Base-by-base conservation (phyloP, 2,888 invertebrate species). In the Bombylius major region DNA sequence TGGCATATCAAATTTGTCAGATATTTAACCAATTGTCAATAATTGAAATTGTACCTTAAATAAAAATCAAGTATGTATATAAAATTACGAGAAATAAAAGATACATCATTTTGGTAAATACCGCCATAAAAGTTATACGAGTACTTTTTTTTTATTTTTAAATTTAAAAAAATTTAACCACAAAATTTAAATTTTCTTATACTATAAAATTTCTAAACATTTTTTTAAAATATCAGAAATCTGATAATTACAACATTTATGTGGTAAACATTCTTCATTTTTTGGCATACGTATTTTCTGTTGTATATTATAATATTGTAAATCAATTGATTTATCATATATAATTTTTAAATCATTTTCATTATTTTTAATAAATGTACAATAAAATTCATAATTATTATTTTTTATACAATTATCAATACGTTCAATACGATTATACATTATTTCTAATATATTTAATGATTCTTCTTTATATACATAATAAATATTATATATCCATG, bases 231-330 rank as follows among this genome's bases (percentile, higher is more conserved):
- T 32, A 49, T 3, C 8, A 1, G 44, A 4, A 44, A 54, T 54
- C 14, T 49, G 14, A 44, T 23, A 44, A 4, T 44, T 50, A 6
- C 49, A 50, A 50, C 49, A 54, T 31, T 36, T 50, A 23, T 33
- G 33, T 14, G 49, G 49, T 13, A 54, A 44, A 31, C 50, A 33
- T 13, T 13, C 45, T 45, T 49, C 44, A 42, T 34, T 14, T 23
- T 54, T 49, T 13, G 14, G 49, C 13, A 33, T 7, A 34, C 44
- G 13, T 2, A 50, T 13, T 13, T 64, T 66, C 59, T 66, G 68
- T 23, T 69, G 66, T 51, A 70, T 70, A 54, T 65, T 67, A 58
- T 65, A 71, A 54, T 66, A 67, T 59, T 69, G 66, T 12, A 72
- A 53, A 12, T 71, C 73, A 23, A 66, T 65, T 5, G 72, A 56